Percentiles rank a stretch among this genome's conserved stretches.
phyloP scores from a whole-genome alignment of 2,113 vertebrate genomes.

The Lynx canadensis region DNA sequence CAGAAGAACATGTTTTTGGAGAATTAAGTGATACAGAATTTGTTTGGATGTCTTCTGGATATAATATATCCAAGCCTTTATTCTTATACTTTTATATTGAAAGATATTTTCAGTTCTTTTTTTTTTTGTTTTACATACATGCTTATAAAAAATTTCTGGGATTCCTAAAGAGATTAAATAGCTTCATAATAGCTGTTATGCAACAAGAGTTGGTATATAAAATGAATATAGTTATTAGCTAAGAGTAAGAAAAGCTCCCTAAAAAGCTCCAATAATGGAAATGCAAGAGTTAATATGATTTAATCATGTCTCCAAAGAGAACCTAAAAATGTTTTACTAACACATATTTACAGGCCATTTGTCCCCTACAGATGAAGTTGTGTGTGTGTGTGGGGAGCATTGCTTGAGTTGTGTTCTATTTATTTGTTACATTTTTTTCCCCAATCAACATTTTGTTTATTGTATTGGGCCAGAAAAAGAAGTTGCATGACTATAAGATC shows the following conservation, averaged over 20 bases:
- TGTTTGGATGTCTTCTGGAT: neutral
- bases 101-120: neutral
- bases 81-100: conserved; percentile 14
- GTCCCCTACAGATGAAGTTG: neutral
- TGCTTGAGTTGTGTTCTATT: neutral
- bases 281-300: neutral
- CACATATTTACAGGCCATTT: neutral
- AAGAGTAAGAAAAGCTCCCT: neutral
- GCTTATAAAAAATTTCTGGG: neutral
- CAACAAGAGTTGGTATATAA: neutral
- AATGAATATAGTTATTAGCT: conserved; percentile 1
- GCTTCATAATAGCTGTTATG: neutral
- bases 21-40: neutral
- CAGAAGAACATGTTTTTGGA: neutral
- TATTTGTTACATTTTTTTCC: neutral
- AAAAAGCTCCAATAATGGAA: neutral
- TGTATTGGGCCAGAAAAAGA: neutral
- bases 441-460: neutral
- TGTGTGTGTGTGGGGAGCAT: neutral
- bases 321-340: neutral
- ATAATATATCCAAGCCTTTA: neutral
- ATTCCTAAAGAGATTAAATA: conserved; percentile 30
- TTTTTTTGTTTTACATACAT: neutral
- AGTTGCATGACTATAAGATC: neutral
- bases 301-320: fast-evolving